Conservation (phyloP, 2,113 vertebrate species). For the Sarotherodon lohbergeri region DNA sequence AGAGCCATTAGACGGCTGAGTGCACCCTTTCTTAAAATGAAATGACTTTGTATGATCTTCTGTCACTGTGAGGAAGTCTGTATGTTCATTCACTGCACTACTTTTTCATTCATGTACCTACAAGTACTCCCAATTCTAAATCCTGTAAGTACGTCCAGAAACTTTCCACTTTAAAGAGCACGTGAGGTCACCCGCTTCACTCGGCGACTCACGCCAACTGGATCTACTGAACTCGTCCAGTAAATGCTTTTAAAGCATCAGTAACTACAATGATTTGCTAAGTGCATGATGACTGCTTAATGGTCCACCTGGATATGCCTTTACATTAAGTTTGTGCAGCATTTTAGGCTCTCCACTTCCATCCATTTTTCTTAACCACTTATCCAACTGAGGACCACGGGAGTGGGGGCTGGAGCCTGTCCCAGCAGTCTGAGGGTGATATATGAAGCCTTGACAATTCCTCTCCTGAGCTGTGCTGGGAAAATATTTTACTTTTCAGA, state of each 20-base stretch:
- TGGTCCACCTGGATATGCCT: background rate
- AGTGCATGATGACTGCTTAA: conserved; percentile 22
- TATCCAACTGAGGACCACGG: background rate
- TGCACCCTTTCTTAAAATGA: conserved; percentile 13
- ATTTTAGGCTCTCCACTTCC: background rate
- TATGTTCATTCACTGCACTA: background rate
- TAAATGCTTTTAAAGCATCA: conserved; percentile 38
- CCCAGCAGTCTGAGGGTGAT: background rate
- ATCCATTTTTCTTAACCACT: background rate
- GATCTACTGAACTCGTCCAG: background rate
- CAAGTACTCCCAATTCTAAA: background rate
- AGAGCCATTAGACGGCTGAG: conserved; percentile 13
- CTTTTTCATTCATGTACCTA: background rate
- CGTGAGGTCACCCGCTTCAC: background rate
- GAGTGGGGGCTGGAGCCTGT: background rate
- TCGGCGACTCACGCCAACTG: background rate
- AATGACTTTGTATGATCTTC: conserved; percentile 15
- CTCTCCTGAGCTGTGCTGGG: background rate
- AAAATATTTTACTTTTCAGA: background rate
- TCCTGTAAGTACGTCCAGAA: background rate
- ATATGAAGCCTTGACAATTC: background rate
- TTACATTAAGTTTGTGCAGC: background rate
- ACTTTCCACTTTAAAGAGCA: background rate
- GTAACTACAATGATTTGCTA: conserved; percentile 17
- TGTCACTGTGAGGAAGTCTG: background rate